Base-by-base conservation (phyloP, 2,113 vertebrate species). In the Phaethon lepturus region DNA sequence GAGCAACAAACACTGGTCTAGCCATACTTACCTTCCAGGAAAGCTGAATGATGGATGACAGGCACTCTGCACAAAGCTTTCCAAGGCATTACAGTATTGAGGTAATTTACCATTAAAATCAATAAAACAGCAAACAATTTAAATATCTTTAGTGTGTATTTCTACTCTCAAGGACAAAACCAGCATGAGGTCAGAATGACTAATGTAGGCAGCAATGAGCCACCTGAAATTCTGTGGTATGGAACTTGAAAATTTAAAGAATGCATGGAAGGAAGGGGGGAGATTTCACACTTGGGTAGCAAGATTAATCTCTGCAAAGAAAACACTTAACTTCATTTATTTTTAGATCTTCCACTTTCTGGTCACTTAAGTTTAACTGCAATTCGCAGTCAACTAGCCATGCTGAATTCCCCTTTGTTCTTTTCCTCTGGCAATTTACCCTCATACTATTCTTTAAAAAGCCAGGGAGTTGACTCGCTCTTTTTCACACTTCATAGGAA, bases 231-330 rank as follows among this genome's bases (percentile, higher is more conserved):
- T 75, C 49, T 20, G 17, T n/a, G 16, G 25, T 25, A 75, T 0
- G 7, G 66, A 93, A 78, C 22, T 25, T 45, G 14, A 69, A 83
- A 83, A 88, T 52, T 26, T 86, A 63, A 95, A 90, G 67, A 86
- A 86, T 64, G 17, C 47, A 86, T 19, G n/a, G 55, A 17, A 91
- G 63, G 50, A 94, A 63, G 38, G 11, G 10, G 10, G 23, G 13
- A 77, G 35, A 77, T 59, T 81, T 93, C 60, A 80, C 63, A 64
- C 55, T 63, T 87, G 16, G 16, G 22, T 59, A 80, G 45, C 15
- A 86, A 81, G 52, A 88, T 67, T 47, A 86, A 88, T 35, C 64
- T 83, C 64, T 83, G 42, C 40, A 92, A 90, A 97, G n/a, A 94
- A 84, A 77, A 18, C 17, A 52, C 12, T 94, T 84, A 52, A 63